Evolutionary conservation across 1,140 invertebrate genomes (phyloP), one percentile per base, ranked within the genome.

Genomic region (Sarcophaga peregrina): DNA sequence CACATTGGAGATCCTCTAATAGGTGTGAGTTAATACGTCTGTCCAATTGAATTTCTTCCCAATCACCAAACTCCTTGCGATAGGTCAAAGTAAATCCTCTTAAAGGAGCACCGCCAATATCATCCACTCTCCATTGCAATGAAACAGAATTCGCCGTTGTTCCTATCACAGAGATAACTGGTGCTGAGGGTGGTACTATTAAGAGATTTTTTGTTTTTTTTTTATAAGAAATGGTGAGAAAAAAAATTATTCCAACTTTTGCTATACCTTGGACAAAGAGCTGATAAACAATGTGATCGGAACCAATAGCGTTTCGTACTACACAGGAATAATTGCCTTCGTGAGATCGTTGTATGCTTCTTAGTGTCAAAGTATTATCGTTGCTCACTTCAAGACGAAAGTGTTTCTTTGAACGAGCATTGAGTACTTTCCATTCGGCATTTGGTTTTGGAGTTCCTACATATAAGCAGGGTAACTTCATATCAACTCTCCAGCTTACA

Each of bases 301-400:
- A 91, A 0, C 94, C 93, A 82, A 93, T 91, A 3, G 90, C 87
- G 87, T 95, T 95, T 83, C 91, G 91, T 0, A 92, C 93, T 15
- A 91, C 90, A 86, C 94, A 95, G 0, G 93, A 91, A 85, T 94
- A 94, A 86, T 94, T 94, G 13, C 94, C 94, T 84, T 93, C 92
- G 85, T 94, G 93, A 13, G 85, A 89, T 85, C 93, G 86, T 86
- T 92, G 92, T 76, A 93, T 92, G 81, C 92, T 91, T 58, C 91
- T 91, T 85, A 94, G 91, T 74, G 91, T 91, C n/a, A 95, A 87
- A 0, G 92, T 92, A 37, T 94, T 94, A 85, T 94, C 93, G 15
- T 90, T 88, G 45, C 91, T 90, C 6, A 93, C 90, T 83, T 92
- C 91, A 25, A 91, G 85, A 15, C 88, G 85, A 15, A 85, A 84